These are phyloP conservation scores for Palaemon carinicauda DNA, from an alignment of 1,140 invertebrate species.

Conservation along the genomic window DNA sequence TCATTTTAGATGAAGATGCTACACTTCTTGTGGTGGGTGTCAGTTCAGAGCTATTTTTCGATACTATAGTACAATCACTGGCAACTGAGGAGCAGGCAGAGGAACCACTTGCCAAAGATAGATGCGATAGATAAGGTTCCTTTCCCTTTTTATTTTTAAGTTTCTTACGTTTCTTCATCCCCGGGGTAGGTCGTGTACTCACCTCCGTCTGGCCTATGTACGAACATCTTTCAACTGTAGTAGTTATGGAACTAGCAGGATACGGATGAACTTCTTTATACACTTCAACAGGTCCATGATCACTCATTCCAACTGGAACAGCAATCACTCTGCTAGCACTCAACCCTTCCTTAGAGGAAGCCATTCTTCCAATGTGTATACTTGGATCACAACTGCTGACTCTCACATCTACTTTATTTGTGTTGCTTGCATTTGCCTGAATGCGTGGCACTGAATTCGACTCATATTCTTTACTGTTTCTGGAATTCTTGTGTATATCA, in stretches of 20 bases:
- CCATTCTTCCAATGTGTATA: neutral
- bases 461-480: neutral
- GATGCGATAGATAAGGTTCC: constrained; percentile 29
- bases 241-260: constrained; percentile 39
- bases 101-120: constrained; percentile 42
- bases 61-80: constrained; percentile 24
- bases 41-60: constrained; percentile 28
- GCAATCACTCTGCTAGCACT: constrained; percentile 26
- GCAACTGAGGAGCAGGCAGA: constrained; percentile 17
- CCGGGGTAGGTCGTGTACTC: neutral
- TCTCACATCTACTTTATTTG: neutral
- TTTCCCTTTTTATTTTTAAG: constrained; percentile 7
- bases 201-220: constrained; percentile 1
- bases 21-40: neutral
- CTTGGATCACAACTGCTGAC: neutral
- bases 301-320: constrained; percentile 42
- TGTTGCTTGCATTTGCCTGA: neutral
- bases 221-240: constrained; percentile 42
- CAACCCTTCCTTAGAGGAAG: neutral
- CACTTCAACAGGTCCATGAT: constrained; percentile 46
- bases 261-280: constrained; percentile 49
- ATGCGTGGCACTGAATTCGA: no score
- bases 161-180: neutral
- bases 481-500: neutral
- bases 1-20: constrained; percentile 6